Base-by-base conservation (phyloP, 1,140 invertebrate species). In the Galendromus occidentalis region DNA sequence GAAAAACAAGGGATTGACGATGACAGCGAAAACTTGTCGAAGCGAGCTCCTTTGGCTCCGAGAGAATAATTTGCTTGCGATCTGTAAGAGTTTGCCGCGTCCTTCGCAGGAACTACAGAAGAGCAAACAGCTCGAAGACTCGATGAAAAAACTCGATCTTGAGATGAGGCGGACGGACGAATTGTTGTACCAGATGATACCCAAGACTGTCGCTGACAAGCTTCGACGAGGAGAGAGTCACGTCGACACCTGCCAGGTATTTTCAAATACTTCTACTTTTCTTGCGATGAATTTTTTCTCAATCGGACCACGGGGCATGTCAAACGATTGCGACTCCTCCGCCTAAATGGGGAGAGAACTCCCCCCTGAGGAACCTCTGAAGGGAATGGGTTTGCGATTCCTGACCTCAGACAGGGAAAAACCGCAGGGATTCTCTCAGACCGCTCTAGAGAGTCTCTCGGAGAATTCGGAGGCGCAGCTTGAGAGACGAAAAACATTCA, bases 101-200 rank as follows among this genome's bases (percentile, higher is more conserved):
- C 33, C 5, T 44, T 65, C 69, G 44, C 63, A 80, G 77, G 92
- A 97, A 73, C 88, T 95, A 72, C 84, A 92, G 71, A 97, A 97
- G 74, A 94, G 89, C 69, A 91, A 92, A 73, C 94, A 94, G 71
- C 74, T 98, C 30, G 91, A 96, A 72, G 91, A 95, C 71, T 94
- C 89, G 0, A 96, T 97, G 91, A 80, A 85, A 68, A 92, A 93
- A 75, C 74, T 98, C 68, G 91, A 97, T 72, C 85, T 88, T 67
- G 92, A 97, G 75, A 96, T 95, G 90, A 85, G 86, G 71, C 80
- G 90, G 66, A 97, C 93, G 0, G 92, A 98, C 73, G 89, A 94
- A 68, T 77, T 98, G 0, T 76, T 97, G 0, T 97, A 97, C 76
- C 93, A 97, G 78, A 96, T 97, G 92, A 95, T 98, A 79, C 94